Evolutionary conservation across 2,113 vertebrate genomes (phyloP).

Genomic region (Indicator maculatus): DNA sequence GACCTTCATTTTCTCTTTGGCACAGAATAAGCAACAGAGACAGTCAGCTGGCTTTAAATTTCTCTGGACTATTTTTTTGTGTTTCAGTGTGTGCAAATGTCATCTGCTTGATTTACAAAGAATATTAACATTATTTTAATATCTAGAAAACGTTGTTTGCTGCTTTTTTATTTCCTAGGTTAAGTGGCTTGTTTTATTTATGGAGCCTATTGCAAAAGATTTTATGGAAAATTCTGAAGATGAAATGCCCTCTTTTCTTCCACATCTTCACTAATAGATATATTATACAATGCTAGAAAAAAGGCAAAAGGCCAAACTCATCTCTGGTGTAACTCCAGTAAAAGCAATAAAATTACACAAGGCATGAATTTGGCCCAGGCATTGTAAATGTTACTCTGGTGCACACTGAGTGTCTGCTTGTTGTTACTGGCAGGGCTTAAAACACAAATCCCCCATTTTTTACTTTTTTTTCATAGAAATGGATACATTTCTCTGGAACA

Average conservation of each 20-base stretch:
- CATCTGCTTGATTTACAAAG: constrained; percentile 32
- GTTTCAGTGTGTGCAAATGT: constrained; percentile 45
- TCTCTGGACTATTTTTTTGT: constrained; percentile 9
- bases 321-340: constrained; percentile 70
- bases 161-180: constrained; percentile 44
- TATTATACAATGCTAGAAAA: constrained; percentile 61
- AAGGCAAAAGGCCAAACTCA: constrained; percentile 61
- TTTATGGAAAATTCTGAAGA: constrained; percentile 48
- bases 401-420: constrained; percentile 56
- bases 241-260: constrained; percentile 34
- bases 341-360: constrained; percentile 73
- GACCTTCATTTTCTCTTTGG: constrained; percentile 51
- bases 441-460: neutral
- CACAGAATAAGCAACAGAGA: neutral
- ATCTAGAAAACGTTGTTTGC: neutral
- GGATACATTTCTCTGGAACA: constrained; percentile 48
- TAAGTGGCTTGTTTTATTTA: constrained; percentile 51
- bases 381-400: constrained; percentile 70
- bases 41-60: constrained; percentile 55
- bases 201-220: constrained; percentile 32
- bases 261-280: constrained; percentile 51
- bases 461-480: constrained; percentile 42
- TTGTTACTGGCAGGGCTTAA: constrained; percentile 46
- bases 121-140: constrained; percentile 59
- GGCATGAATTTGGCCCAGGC: constrained; percentile 72